Evolutionary conservation across 1,140 invertebrate species (phyloP).

Genomic region (Drosophila ambigua): DNA sequence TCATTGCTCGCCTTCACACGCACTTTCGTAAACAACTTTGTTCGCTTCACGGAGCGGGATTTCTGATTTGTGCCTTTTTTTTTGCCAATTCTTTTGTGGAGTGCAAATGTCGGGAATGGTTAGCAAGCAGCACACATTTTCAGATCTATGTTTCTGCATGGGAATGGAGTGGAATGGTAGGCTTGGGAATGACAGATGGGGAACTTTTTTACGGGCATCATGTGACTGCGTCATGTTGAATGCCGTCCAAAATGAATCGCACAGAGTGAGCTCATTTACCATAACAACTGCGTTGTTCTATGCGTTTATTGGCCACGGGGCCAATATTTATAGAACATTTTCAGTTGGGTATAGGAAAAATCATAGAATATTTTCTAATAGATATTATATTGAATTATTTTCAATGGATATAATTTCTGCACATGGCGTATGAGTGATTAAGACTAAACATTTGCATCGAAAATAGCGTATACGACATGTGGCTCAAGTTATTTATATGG

Average conservation of each 20-base stretch:
- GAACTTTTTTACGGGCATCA: constrained; percentile 40
- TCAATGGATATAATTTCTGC: background rate
- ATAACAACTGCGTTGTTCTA: constrained; percentile 15
- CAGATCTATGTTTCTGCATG: constrained; percentile 26
- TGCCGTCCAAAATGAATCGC: constrained; percentile 40
- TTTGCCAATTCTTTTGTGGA: constrained; percentile 43
- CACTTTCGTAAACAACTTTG: constrained; percentile 83
- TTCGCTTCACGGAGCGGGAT: constrained; percentile 38
- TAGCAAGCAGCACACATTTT: constrained; percentile 1
- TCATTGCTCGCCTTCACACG: constrained; percentile 66
- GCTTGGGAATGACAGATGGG: constrained; percentile 20
- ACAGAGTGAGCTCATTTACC: constrained; percentile 35
- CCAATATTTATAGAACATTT: background rate
- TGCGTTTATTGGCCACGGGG: constrained; percentile 14
- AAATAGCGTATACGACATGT: constrained; percentile 29
- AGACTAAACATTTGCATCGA: background rate
- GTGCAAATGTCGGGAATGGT: constrained; percentile 67
- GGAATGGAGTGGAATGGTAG: constrained; percentile 1
- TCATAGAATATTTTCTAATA: background rate
- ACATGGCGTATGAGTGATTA: constrained; percentile 7
- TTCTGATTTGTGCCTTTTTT: constrained; percentile 27
- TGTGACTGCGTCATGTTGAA: constrained; percentile 57
- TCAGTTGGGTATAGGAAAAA: background rate
- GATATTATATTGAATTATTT: background rate
- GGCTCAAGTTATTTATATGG: background rate